Conservation (phyloP, 2,113 vertebrate genomes). For the Phaethon lepturus region DNA sequence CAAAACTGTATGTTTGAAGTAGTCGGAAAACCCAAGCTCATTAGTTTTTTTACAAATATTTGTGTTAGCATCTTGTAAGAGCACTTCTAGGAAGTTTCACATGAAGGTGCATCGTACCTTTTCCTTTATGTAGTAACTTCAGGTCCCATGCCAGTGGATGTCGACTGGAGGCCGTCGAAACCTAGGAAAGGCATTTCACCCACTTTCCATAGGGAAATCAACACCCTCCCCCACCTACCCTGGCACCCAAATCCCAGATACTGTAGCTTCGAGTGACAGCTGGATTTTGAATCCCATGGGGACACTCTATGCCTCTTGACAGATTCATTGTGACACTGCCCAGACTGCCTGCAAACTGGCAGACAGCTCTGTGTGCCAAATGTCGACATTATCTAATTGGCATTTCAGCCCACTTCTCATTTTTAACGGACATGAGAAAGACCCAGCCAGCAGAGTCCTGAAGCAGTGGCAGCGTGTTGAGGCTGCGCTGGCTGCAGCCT, state of each 20-base stretch:
- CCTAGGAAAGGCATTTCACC: background rate
- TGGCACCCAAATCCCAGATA: background rate
- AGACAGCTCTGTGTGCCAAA: slow-evolving; percentile 30
- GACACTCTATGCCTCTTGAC: background rate
- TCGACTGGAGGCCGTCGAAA: background rate
- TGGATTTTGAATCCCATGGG: background rate
- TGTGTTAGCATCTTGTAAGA: background rate
- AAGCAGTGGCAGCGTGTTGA: fast-evolving
- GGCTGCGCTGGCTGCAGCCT: background rate
- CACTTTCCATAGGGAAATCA: background rate
- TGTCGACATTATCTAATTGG: slow-evolving; percentile 9
- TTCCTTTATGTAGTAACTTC: background rate
- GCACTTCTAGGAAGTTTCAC: background rate
- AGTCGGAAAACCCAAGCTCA: background rate
- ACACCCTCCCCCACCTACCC: background rate
- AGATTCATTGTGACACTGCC: background rate
- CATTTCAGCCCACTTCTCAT: background rate
- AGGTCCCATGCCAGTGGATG: background rate
- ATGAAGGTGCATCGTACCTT: background rate
- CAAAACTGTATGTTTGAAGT: background rate
- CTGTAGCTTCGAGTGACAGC: background rate
- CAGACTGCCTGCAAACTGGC: slow-evolving; percentile 3
- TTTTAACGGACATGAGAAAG: background rate
- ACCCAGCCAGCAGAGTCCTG: background rate
- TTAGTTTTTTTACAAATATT: background rate